These are phyloP conservation scores for Ctenochaetus hawaiiensis DNA, from an alignment of 2,797 vertebrate species.

Conservation along the genomic window DNA sequence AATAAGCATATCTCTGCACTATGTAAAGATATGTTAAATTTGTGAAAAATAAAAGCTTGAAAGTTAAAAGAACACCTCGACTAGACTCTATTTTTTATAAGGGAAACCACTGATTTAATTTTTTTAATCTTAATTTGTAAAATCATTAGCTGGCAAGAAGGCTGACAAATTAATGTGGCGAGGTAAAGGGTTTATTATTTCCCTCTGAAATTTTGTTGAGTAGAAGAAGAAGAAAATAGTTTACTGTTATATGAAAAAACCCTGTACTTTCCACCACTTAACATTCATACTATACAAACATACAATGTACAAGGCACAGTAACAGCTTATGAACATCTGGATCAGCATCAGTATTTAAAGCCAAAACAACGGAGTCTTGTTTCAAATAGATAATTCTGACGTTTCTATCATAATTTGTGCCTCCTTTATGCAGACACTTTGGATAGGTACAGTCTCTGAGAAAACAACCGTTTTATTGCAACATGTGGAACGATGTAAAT, in stretches of 20 bases:
- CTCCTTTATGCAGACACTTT: background rate
- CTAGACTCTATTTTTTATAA: background rate
- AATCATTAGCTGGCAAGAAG: background rate
- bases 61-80: background rate
- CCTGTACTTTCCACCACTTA: background rate
- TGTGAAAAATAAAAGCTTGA: too few species aligned
- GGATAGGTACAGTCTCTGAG: background rate
- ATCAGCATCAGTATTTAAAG: background rate
- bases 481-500: background rate
- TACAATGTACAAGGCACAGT: background rate
- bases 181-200: background rate
- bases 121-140: background rate
- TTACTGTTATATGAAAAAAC: too few species aligned
- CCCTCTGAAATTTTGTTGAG: background rate
- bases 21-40: too few species aligned
- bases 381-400: background rate
- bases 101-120: too few species aligned
- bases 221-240: background rate
- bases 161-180: background rate
- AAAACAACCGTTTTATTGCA: background rate
- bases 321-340: background rate
- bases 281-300: background rate
- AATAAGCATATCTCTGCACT: too few species aligned
- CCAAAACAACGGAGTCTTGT: background rate
- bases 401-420: background rate